phyloP scores from a whole-genome alignment of 2,797 vertebrate genomes.

The Nasua narica region DNA sequence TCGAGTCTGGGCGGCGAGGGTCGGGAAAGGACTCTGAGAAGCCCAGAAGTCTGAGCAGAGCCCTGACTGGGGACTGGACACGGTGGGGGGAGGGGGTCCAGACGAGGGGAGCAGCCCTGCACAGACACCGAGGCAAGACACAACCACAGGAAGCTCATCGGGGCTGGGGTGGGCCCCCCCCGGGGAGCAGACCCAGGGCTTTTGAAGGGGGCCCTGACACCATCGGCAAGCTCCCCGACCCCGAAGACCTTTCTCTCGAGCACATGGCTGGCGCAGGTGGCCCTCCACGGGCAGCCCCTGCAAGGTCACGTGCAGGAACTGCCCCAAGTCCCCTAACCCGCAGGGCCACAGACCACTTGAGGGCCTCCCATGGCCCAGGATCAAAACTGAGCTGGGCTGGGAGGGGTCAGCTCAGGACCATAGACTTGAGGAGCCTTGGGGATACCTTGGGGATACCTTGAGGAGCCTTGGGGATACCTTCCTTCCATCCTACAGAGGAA shows the following conservation, averaged over 20 bases:
- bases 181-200: background rate
- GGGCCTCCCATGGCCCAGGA: background rate
- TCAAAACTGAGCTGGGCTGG: background rate
- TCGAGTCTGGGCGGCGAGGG: accelerated
- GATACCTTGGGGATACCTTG: no score
- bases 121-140: background rate
- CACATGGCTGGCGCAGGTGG: background rate
- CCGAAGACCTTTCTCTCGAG: background rate
- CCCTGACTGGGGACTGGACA: background rate
- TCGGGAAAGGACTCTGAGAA: background rate
- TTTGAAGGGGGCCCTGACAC: background rate
- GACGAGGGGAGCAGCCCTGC: background rate
- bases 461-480: background rate
- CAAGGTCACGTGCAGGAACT: background rate
- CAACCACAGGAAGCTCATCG: background rate
- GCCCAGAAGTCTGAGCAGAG: background rate
- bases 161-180: accelerated
- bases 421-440: background rate
- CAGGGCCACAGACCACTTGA: no score
- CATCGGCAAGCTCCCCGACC: accelerated
- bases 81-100: background rate
- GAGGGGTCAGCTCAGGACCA: background rate
- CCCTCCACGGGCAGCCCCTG: accelerated
- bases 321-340: background rate
- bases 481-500: background rate